A percentile compares a stretch with the other conserved stretches of the same genome.
phyloP scores from a whole-genome alignment of 1,140 invertebrate genomes.

The Ylistrum balloti region DNA sequence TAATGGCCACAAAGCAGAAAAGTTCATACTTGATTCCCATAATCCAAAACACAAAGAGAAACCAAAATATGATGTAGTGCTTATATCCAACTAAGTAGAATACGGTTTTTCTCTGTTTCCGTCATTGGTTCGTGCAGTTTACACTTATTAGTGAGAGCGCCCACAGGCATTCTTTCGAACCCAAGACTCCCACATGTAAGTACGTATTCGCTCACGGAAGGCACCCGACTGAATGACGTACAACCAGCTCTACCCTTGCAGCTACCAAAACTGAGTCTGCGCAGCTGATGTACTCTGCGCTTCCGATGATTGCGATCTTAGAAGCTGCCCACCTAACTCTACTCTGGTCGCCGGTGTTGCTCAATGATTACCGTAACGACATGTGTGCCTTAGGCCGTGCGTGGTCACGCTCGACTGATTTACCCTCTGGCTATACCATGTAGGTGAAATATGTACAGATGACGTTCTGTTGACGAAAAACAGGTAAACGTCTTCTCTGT shows the following conservation, averaged over 20 bases:
- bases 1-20: background rate
- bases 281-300: background rate
- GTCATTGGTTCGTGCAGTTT: conserved; percentile 37
- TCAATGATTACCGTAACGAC: conserved; percentile 14
- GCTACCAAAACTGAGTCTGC: background rate
- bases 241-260: background rate
- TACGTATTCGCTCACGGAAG: background rate
- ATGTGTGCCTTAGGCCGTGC: conserved; percentile 28
- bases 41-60: conserved; percentile 40
- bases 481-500: background rate
- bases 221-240: background rate
- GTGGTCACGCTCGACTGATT: background rate
- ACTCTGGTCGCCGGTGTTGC: background rate
- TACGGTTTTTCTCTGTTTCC: background rate
- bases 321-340: background rate
- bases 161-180: background rate
- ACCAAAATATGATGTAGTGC: background rate
- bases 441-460: conserved; percentile 36
- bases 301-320: background rate
- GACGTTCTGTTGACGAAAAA: conserved; percentile 8
- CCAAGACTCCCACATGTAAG: background rate
- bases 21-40: conserved; percentile 39
- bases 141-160: background rate
- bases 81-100: background rate
- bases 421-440: conserved; percentile 2